Percentiles rank a stretch among this genome's conserved stretches.
These are phyloP conservation scores for Diplosoma virens DNA, from an alignment of 23 tunicate species.

Conservation along the genomic window DNA sequence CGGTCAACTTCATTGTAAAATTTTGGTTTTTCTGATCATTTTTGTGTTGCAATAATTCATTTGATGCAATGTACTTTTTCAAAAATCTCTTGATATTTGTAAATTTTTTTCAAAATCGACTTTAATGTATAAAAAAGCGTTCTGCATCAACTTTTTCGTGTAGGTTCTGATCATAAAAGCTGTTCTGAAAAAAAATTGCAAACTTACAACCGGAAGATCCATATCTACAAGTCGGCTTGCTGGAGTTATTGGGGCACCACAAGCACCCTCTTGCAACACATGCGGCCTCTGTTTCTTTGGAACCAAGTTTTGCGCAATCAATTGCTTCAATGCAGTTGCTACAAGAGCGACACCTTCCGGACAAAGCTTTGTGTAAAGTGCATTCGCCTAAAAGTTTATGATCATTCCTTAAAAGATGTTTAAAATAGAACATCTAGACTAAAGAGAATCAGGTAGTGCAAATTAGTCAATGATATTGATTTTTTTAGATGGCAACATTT, in stretches of 20 bases:
- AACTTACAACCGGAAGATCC: constrained; percentile 23
- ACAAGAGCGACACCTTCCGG: constrained; percentile 27
- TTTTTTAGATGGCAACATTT: too few species aligned
- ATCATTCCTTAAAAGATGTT: too few species aligned
- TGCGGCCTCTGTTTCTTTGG: constrained; percentile 23
- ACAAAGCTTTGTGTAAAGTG: neutral
- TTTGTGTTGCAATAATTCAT: too few species aligned
- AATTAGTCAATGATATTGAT: neutral
- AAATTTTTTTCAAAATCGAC: too few species aligned
- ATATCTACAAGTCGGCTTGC: constrained; percentile 39
- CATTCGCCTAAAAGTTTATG: constrained; percentile 35
- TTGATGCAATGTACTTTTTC: too few species aligned
- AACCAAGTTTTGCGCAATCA: constrained; percentile 21
- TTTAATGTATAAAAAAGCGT: too few species aligned
- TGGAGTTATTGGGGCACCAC: constrained; percentile 32
- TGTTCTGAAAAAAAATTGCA: neutral
- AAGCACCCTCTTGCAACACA: constrained; percentile 42
- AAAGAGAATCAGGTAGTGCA: neutral
- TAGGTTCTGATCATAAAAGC: too few species aligned
- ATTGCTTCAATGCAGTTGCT: neutral
- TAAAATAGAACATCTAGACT: neutral
- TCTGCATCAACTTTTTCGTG: too few species aligned
- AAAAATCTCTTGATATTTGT: too few species aligned
- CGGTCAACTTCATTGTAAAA: too few species aligned
- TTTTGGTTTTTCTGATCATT: too few species aligned